Conservation (phyloP, 2,113 vertebrate species). For the Cebidichthys violaceus region DNA sequence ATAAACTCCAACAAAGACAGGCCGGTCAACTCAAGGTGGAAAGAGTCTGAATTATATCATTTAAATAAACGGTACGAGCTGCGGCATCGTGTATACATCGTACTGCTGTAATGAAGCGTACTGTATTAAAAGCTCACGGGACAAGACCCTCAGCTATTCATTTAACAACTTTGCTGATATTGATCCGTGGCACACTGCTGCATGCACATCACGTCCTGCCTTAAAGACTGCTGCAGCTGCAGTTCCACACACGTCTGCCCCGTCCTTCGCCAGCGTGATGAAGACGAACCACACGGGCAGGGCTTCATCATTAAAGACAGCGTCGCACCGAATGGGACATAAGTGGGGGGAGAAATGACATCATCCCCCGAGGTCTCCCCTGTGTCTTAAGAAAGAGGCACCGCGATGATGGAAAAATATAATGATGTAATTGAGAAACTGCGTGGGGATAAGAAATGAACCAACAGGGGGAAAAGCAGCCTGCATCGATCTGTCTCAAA, state of each 20-base stretch:
- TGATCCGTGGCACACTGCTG: conserved; percentile 41
- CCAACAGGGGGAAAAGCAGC: neutral
- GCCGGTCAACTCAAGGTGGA: neutral
- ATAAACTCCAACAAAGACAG: neutral
- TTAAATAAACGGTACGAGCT: neutral
- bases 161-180: conserved; percentile 9
- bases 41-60: neutral
- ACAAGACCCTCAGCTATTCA: neutral
- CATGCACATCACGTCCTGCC: conserved; percentile 58
- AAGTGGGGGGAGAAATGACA: neutral
- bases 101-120: neutral
- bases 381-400: neutral
- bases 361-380: neutral
- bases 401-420: neutral
- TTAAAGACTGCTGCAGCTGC: conserved; percentile 47
- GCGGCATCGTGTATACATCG: neutral
- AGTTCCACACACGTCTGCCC: conserved; percentile 24
- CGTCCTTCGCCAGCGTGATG: conserved; percentile 60
- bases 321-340: neutral
- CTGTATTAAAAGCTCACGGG: neutral
- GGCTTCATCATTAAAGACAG: conserved; percentile 32
- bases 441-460: neutral
- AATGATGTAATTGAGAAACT: conserved; percentile 10
- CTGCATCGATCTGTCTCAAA: neutral
- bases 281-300: conserved; percentile 22